Percentiles rank a stretch among this genome's conserved stretches.
Evolutionary conservation across 35 echinoderm and acorn worm genomes (phyloP).

Genomic region (Strongylocentrotus purpuratus): DNA sequence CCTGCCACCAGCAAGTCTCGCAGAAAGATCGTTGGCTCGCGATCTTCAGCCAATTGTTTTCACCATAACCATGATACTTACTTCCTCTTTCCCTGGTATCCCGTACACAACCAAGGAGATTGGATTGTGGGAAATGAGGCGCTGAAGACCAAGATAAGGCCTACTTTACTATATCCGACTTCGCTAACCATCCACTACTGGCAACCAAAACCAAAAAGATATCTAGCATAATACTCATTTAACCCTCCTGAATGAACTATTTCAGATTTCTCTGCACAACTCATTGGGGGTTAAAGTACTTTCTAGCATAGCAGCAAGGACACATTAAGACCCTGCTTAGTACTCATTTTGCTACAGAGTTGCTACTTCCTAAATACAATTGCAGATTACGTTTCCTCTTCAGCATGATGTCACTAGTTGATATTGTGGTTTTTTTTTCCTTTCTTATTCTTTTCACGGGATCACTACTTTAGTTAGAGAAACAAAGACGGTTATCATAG

Average conservation of each 20-base stretch:
- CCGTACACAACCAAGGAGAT: conserved; percentile 41
- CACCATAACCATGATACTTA: conserved; percentile 23
- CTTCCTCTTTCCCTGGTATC: conserved; percentile 51
- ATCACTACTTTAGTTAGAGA: conserved; percentile 5
- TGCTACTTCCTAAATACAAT: conserved; percentile 53
- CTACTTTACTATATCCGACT: conserved; percentile 7
- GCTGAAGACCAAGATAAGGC: conserved; percentile 39
- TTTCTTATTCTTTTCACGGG: conserved; percentile 1
- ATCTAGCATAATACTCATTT: conserved; percentile 47
- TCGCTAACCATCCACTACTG: conserved; percentile 34
- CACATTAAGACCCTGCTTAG: conserved; percentile 22
- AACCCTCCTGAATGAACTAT: conserved; percentile 49
- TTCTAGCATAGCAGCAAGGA: conserved; percentile 27
- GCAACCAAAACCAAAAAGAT: conserved; percentile 56
- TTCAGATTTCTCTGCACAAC: conserved; percentile 27
- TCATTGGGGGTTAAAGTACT: conserved; percentile 50
- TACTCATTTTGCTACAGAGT: conserved; percentile 20
- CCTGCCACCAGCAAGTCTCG: conserved; percentile 31
- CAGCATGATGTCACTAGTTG: conserved; percentile 35
- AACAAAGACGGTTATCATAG: conserved; percentile 39
- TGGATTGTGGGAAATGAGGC: conserved; percentile 20
- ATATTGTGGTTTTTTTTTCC: not conserved
- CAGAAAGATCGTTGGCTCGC: not conserved
- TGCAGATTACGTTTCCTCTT: conserved; percentile 48
- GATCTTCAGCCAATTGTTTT: conserved; percentile 49